phyloP scores from a whole-genome alignment of 2,888 invertebrate species.

The Epirrhoe tristata region DNA sequence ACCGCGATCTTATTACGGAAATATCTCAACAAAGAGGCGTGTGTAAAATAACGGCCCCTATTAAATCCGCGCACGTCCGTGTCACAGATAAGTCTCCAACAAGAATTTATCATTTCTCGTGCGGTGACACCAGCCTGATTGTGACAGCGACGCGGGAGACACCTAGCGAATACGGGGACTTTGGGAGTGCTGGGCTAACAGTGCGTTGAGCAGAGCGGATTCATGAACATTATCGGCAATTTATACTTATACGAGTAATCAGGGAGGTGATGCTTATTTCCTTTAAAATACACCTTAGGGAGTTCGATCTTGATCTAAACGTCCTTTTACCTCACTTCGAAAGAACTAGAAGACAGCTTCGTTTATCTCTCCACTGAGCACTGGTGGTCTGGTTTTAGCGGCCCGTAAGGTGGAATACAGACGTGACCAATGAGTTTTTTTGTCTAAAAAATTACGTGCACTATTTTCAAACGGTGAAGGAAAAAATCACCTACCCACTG shows the following conservation, averaged over 20 bases:
- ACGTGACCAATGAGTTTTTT: background rate
- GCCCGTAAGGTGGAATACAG: no score
- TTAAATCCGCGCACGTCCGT: conserved; percentile 41
- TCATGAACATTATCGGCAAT: no score
- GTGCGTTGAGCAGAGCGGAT: conserved; percentile 11
- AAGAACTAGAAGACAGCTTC: no score
- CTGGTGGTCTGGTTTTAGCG: no score
- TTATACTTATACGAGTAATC: no score
- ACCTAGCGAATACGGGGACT: conserved; percentile 29
- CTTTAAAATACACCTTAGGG: no score
- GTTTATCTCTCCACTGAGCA: no score
- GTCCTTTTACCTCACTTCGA: no score
- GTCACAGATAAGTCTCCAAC: conserved; percentile 36
- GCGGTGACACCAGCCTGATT: conserved; percentile 35
- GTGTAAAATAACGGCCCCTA: conserved; percentile 25
- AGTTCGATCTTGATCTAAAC: no score
- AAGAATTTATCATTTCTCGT: conserved; percentile 44
- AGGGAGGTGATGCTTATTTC: no score
- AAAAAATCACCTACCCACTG: no score
- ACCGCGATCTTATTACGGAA: background rate
- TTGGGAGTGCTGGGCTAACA: background rate
- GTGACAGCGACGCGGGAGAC: conserved; percentile 40
- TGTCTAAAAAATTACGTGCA: background rate
- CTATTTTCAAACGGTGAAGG: no score
- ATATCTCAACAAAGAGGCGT: conserved; percentile 5